Evolutionary conservation across 2,113 vertebrate genomes (phyloP), one percentile per base, ranked within the genome.

Genomic region (Apeltes quadracus): DNA sequence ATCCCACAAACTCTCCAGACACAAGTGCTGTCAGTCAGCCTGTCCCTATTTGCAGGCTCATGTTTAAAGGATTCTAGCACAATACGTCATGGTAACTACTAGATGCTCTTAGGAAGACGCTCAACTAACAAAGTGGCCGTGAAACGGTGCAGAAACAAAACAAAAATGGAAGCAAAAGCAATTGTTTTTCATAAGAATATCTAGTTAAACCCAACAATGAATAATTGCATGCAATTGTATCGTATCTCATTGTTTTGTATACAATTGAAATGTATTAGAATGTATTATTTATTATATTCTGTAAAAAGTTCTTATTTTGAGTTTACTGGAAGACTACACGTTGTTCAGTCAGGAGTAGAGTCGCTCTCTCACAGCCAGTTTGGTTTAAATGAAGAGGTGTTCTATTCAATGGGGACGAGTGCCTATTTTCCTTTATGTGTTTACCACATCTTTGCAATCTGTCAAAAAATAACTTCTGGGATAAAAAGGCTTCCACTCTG

Each of bases 371-470:
- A 61, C 18, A 41, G n/a, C 27, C 7, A 15, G 44, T 43, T 50
- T 51, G 32, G 13, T 44, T 27, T 3, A 29, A 20, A 2, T 39
- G n/a, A 38, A 59, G 29, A 25, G 38, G 36, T 18, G 10, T 48
- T 69, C 18, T 29, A 29, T 48, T 56, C 12, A 12, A 1, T 22
- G 25, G 34, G 23, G 44, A 22, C 56, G 8, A n/a, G 16, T 69
- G 8, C n/a, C 51, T 32, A 10, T 41, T 39, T 58, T 34, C 44
- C 51, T 34, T 34, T 65, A 53, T 56, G 50, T 51, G 50, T 62
- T n/a, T 34, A 44, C 38, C 59, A 65, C 65, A 50, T 44, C 41
- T 67, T n/a, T 63, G 25, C 16, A 68, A 23, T 53, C 55, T 62
- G 18, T 22, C 2, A 12, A 55, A 56, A 39, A 43, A n/a, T 13